Base-by-base conservation (phyloP, 2,113 vertebrate genomes). In the Potamarius usumacintae region DNA sequence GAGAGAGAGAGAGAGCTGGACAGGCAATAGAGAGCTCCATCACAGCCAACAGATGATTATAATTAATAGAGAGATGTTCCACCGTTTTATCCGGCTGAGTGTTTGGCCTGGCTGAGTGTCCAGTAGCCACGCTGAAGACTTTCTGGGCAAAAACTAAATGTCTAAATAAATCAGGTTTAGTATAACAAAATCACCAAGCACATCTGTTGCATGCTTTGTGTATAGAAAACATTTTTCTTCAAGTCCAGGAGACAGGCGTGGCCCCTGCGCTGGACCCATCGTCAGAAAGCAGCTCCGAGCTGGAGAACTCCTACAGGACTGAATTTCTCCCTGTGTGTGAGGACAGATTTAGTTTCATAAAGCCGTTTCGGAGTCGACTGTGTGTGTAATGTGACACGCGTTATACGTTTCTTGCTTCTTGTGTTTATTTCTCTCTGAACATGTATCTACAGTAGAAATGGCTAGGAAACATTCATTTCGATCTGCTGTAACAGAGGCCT, bases 1-100 rank as follows among this genome's bases (percentile, higher is more conserved):
- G 74, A 77, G 50, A n/a, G 52, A 79, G 76, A 79, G 14, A 55
- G 25, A 74, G 82, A 22, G 78, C 34, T 76, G 71, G 77, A 80
- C 78, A 62, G 74, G 55, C 71, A 77, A 87, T 90, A 82, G 83
- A 87, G 87, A 85, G 83, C 58, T 85, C 81, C 79, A 84, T 88
- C 63, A 85, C 76, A 77, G 88, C 72, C 86, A 82, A 88, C 88
- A 90, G 88, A 86, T 48, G 58, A 83, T 82, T 48, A 87, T 81
- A 89, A 90, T 90, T 90, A 86, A 74, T 86, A 79, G 71, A 71
- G 81, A 83, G 58, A 85, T 52, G 86, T 60, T 65, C 86, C 63
- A 88, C 58, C 42, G n/a, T 84, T 87, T 84, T 85, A 86, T 69
- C 53, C 53, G 77, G 67, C 65, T 85, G 57, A 84, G 78, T 57